Evolutionary conservation across 2,888 invertebrate species (phyloP).

Genomic region (Andrena minutula): DNA sequence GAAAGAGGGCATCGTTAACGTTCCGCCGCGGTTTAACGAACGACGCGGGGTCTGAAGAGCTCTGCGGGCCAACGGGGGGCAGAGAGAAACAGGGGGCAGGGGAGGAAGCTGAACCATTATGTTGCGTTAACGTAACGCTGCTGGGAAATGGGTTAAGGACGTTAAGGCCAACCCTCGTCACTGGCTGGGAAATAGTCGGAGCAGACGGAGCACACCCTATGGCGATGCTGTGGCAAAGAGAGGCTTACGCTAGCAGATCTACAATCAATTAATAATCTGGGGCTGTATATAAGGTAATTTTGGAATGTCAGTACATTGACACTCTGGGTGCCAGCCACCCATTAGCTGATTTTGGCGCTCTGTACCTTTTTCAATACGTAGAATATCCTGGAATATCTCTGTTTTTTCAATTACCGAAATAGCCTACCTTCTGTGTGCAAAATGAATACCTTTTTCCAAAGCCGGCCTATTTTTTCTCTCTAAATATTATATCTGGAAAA

Average conservation of each 20-base stretch:
- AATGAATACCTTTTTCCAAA: too few relatives aligned
- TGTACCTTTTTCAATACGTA: too few relatives aligned
- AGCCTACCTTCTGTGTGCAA: too few relatives aligned
- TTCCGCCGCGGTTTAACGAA: constrained; percentile 62
- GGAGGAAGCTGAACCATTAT: constrained; percentile 64
- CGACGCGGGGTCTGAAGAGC: constrained; percentile 32
- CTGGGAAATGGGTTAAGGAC: constrained; percentile 69
- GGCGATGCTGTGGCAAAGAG: constrained; percentile 49
- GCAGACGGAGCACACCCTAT: constrained; percentile 46
- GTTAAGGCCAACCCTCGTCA: constrained; percentile 62
- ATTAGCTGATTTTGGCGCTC: too few relatives aligned
- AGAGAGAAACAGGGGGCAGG: background rate
- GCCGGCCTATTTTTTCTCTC: too few relatives aligned
- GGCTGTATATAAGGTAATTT: constrained; percentile 17
- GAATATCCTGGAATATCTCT: too few relatives aligned
- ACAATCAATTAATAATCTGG: constrained; percentile 35
- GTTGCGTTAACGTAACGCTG: constrained; percentile 68
- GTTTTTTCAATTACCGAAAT: too few relatives aligned
- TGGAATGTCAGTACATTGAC: too few relatives aligned
- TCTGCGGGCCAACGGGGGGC: background rate
- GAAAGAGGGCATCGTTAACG: constrained; percentile 62
- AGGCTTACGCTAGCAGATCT: constrained; percentile 37
- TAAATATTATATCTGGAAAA: too few relatives aligned
- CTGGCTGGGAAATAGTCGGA: constrained; percentile 34
- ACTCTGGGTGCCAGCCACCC: too few relatives aligned